Conservation (phyloP, 2,113 vertebrate species). For the Sylvia atricapilla region DNA sequence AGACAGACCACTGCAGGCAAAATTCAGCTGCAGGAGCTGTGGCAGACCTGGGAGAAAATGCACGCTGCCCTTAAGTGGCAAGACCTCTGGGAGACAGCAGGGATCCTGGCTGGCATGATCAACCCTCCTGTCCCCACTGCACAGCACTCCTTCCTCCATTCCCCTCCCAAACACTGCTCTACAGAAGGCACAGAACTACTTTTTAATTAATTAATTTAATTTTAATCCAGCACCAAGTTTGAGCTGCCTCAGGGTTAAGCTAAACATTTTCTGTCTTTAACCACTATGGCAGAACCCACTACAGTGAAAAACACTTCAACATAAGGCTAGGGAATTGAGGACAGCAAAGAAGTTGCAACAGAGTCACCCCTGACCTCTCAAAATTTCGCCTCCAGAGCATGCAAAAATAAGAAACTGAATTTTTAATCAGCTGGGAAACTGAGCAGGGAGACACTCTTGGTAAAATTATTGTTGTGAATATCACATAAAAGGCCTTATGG, state of each 20-base stretch:
- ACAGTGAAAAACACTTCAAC: neutral
- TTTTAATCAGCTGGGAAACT: neutral
- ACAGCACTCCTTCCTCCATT: neutral
- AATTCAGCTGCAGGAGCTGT: neutral
- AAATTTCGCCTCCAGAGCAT: neutral
- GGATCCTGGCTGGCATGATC: neutral
- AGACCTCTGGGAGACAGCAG: accelerated
- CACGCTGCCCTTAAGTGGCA: accelerated
- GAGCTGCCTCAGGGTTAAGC: conserved; percentile 6
- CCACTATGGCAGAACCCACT: neutral
- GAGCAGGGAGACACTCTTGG: neutral
- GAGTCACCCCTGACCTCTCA: neutral
- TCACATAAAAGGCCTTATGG: neutral
- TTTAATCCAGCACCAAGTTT: neutral
- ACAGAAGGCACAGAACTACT: neutral
- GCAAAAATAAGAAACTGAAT: neutral
- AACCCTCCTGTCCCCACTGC: neutral
- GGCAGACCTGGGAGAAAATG: neutral
- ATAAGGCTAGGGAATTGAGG: neutral
- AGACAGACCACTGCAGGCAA: neutral
- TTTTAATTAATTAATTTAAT: conserved; percentile 25
- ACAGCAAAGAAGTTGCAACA: neutral
- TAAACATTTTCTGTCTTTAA: neutral
- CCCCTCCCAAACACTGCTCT: neutral
- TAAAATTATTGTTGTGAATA: neutral